Conservation (phyloP, 2,113 vertebrate genomes). For the Odocoileus hemionus region DNA sequence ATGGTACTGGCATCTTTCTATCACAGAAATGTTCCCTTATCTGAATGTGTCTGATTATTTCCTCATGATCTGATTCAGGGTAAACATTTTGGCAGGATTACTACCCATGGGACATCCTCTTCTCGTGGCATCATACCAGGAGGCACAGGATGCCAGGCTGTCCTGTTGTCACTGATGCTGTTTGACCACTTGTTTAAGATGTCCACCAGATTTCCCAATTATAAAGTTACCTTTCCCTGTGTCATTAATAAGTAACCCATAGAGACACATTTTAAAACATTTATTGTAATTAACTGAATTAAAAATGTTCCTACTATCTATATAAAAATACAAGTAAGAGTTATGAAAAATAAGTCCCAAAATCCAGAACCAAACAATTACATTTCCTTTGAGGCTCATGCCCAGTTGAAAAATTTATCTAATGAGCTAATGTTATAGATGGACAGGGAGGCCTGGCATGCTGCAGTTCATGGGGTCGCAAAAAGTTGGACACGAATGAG, state of each 20-base stretch:
- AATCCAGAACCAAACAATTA: not conserved
- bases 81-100: not conserved
- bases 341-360: not conserved
- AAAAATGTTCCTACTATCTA: not conserved
- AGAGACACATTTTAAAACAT: not conserved
- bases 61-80: not conserved
- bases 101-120: not conserved
- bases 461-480: not conserved
- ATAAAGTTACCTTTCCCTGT: not conserved
- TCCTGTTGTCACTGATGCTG: not conserved
- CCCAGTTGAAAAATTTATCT: not conserved
- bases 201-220: not conserved
- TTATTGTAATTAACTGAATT: slow-evolving; percentile 3
- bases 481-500: not conserved
- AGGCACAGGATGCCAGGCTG: not conserved
- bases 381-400: not conserved
- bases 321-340: not conserved
- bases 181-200: not conserved
- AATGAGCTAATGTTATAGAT: not conserved
- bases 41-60: not conserved
- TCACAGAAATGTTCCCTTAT: not conserved
- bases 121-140: not conserved
- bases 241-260: not conserved
- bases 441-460: not conserved
- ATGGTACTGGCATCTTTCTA: not conserved